Conservation (phyloP, 2,797 vertebrate species). For the Halcyon chelicuti region DNA sequence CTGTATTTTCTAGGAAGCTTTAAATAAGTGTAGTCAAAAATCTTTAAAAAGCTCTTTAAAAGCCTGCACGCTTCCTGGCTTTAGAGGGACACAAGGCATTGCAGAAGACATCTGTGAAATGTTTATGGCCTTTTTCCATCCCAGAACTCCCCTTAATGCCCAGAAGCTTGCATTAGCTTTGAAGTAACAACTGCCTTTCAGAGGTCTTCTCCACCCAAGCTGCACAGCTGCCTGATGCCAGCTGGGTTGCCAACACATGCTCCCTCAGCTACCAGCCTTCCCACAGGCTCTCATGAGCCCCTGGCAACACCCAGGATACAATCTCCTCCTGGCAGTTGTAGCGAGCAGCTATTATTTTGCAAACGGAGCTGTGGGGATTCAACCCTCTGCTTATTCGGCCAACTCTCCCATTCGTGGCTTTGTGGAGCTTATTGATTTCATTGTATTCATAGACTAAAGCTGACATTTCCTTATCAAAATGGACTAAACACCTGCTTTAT, state of each 20-base stretch:
- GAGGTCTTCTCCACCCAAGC: not conserved
- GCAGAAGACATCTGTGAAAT: not conserved
- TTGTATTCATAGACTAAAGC: not conserved
- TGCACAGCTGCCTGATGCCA: not conserved
- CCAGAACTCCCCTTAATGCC: not conserved
- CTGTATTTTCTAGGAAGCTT: not conserved
- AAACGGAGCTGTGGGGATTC: not conserved
- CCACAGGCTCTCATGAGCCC: not conserved
- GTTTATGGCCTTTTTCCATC: not conserved
- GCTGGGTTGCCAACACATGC: not conserved
- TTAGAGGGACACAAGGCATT: not conserved
- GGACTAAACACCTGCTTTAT: constrained; percentile 22
- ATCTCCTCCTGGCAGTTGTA: not conserved
- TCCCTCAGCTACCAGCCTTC: not conserved
- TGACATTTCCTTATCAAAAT: constrained; percentile 43
- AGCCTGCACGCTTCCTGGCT: rapidly evolving
- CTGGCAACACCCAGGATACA: not conserved
- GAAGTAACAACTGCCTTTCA: not conserved
- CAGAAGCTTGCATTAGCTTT: not conserved
- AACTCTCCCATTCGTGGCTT: not conserved
- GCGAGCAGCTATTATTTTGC: not conserved
- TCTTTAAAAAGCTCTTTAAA: not conserved
- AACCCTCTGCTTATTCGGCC: not conserved
- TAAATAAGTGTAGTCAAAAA: not conserved
- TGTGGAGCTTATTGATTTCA: not conserved